These are phyloP conservation scores for Parazoanthus atlanticus DNA, from an alignment of 92 coral and sea anemone species.

Conservation along the genomic window DNA sequence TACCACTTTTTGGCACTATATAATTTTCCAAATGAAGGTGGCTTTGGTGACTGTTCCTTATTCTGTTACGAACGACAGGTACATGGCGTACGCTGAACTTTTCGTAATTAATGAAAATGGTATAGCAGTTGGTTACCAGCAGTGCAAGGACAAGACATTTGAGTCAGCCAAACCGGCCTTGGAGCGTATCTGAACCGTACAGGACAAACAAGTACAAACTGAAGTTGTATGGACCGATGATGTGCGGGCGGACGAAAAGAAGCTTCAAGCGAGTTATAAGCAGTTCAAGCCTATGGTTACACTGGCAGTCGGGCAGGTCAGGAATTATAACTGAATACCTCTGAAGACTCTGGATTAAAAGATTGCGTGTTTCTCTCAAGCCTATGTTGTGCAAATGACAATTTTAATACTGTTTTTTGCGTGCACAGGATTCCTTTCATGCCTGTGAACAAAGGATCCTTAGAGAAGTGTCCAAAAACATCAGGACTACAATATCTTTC, in stretches of 20 bases:
- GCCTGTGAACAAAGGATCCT: neutral
- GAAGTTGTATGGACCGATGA: conserved; percentile 8
- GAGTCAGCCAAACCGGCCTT: neutral
- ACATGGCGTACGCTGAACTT: neutral
- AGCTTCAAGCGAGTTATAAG: neutral
- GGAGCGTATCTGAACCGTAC: neutral
- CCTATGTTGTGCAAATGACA: neutral
- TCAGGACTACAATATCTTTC: neutral
- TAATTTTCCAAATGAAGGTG: too few relatives aligned
- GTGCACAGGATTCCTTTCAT: neutral
- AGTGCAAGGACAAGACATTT: neutral
- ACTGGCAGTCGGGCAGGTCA: neutral
- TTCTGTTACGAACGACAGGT: too few relatives aligned
- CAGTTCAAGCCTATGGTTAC: neutral
- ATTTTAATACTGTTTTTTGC: neutral
- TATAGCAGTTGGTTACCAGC: neutral
- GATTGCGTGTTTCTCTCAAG: too few relatives aligned
- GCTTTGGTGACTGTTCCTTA: too few relatives aligned
- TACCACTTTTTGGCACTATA: too few relatives aligned
- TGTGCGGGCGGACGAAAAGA: neutral
- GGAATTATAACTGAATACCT: neutral
- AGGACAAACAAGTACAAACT: neutral
- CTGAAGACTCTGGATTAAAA: too few relatives aligned
- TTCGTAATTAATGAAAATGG: neutral
- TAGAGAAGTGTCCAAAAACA: neutral